phyloP scores from a whole-genome alignment of 1,140 invertebrate genomes.

The Liolophura sinensis region DNA sequence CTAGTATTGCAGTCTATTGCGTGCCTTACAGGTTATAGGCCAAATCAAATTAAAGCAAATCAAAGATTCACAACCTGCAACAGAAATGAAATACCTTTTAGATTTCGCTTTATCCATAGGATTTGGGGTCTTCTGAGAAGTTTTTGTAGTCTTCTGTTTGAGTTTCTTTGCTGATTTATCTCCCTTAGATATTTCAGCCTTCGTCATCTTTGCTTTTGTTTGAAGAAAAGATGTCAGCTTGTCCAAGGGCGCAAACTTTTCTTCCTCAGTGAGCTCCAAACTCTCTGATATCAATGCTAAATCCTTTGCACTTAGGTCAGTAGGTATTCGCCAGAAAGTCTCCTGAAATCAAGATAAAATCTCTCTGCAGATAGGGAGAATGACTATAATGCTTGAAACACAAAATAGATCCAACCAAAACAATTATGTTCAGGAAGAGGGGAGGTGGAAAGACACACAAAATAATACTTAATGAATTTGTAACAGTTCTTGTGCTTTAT shows the following conservation, averaged over 20 bases:
- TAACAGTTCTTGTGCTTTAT: not conserved
- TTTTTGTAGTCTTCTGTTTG: not conserved
- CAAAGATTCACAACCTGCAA: too few relatives aligned
- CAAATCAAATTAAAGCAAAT: too few relatives aligned
- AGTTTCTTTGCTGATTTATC: not conserved
- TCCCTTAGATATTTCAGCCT: not conserved
- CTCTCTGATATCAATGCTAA: conserved; percentile 31
- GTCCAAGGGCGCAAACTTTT: conserved; percentile 26
- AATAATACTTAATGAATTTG: not conserved
- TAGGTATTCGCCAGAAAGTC: conserved; percentile 52
- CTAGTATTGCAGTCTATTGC: too few relatives aligned
- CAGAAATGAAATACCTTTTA: not conserved
- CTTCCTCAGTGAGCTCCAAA: conserved; percentile 33
- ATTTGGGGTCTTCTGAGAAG: not conserved
- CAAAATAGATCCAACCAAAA: not conserved
- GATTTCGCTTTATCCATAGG: not conserved
- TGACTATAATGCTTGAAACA: not conserved
- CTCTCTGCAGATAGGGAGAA: not conserved
- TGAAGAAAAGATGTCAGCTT: conserved; percentile 22
- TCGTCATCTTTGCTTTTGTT: not conserved
- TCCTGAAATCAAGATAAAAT: conserved; percentile 34
- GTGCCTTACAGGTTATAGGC: too few relatives aligned
- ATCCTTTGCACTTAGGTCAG: conserved; percentile 23
- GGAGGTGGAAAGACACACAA: too few relatives aligned
- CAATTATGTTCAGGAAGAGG: not conserved